A percentile compares a stretch with the other conserved stretches of the same genome.
Evolutionary conservation across 1,140 invertebrate genomes (phyloP).

Genomic region (Macrotrachela quadricornifera): DNA sequence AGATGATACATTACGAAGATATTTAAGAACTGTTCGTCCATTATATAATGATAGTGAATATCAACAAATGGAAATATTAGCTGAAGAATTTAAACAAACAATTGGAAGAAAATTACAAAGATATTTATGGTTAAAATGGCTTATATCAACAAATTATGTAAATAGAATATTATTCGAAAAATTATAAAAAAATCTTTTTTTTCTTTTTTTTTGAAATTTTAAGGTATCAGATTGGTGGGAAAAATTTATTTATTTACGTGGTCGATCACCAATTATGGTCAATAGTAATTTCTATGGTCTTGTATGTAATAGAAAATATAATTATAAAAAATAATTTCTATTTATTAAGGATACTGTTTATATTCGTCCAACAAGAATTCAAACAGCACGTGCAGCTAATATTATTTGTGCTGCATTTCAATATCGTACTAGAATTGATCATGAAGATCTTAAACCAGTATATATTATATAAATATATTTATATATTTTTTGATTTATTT

Average conservation of each 20-base stretch:
- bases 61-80: conserved; percentile 52
- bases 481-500: too few relatives aligned
- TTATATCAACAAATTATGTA: conserved; percentile 41
- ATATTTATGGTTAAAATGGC: conserved; percentile 79
- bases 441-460: conserved; percentile 77
- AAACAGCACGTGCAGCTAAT: conserved; percentile 72
- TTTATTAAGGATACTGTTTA: neutral
- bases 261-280: conserved; percentile 77
- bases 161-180: too few relatives aligned
- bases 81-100: conserved; percentile 65
- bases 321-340: too few relatives aligned
- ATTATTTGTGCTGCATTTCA: conserved; percentile 57
- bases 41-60: conserved; percentile 58
- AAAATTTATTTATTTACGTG: conserved; percentile 86
- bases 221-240: conserved; percentile 88
- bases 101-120: conserved; percentile 75
- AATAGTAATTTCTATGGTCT: conserved; percentile 97
- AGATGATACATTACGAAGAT: conserved; percentile 63
- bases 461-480: too few relatives aligned
- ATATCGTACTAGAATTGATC: conserved; percentile 65
- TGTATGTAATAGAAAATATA: conserved; percentile 16
- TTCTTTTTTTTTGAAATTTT: too few relatives aligned
- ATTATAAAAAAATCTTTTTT: too few relatives aligned
- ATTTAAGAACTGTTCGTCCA: conserved; percentile 66
- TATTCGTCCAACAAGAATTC: conserved; percentile 41